phyloP scores from a whole-genome alignment of 1,140 invertebrate genomes.

The Neodiprion fabricii region DNA sequence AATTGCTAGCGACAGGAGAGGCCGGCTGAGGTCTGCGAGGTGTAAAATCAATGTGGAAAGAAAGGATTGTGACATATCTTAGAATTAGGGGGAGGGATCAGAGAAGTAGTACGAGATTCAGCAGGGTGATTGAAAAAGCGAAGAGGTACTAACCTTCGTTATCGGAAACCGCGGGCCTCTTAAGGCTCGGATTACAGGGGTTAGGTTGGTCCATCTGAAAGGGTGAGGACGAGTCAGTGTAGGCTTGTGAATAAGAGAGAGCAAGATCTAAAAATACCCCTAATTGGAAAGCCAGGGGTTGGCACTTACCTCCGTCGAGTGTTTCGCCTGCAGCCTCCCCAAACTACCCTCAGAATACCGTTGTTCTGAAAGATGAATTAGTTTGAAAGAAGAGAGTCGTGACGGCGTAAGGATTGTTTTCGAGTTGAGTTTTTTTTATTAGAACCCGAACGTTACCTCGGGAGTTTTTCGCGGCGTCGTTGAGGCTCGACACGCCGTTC shows the following conservation, averaged over 20 bases:
- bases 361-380: constrained; percentile 18
- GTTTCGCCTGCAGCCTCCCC: constrained; percentile 21
- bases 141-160: constrained; percentile 36
- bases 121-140: not conserved
- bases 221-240: constrained; percentile 6
- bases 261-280: constrained; percentile 17
- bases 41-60: not conserved
- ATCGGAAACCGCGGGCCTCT: constrained; percentile 41
- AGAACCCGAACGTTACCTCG: constrained; percentile 31
- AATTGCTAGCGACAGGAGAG: not conserved
- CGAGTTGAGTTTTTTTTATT: not conserved
- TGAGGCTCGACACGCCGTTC: constrained; percentile 35
- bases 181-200: constrained; percentile 28
- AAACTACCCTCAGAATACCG: constrained; percentile 22
- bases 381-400: not conserved
- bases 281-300: constrained; percentile 12
- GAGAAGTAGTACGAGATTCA: not conserved
- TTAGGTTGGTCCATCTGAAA: constrained; percentile 40
- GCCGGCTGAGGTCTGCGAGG: too few relatives aligned
- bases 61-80: constrained; percentile 12
- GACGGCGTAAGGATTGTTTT: constrained; percentile 18
- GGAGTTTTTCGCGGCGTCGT: constrained; percentile 28
- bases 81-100: not conserved
- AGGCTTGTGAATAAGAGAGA: not conserved
- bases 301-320: constrained; percentile 31